A percentile compares a stretch with the other conserved stretches of the same genome.
phyloP scores from a whole-genome alignment of 2,113 vertebrate species.

The Donacobius atricapilla region DNA sequence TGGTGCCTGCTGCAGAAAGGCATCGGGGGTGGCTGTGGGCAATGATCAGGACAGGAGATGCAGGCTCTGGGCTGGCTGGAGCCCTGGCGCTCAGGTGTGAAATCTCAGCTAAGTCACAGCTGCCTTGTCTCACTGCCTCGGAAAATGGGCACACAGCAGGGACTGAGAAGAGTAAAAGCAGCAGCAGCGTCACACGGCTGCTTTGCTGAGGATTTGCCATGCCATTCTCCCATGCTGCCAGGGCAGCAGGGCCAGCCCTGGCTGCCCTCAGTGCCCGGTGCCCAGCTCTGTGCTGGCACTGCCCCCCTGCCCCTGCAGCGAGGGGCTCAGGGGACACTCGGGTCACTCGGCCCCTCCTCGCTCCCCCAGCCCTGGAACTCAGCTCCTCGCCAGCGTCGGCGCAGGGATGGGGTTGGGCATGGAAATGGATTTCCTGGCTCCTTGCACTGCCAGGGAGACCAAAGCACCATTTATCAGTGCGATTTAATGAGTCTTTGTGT shows the following conservation, averaged over 20 bases:
- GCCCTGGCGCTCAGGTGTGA: rapidly evolving
- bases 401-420: rapidly evolving
- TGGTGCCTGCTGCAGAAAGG: background rate
- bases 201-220: background rate
- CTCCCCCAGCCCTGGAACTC: background rate
- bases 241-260: background rate
- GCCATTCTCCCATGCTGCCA: background rate
- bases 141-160: background rate
- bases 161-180: background rate
- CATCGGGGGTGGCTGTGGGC: background rate
- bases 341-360: background rate
- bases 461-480: background rate
- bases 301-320: background rate
- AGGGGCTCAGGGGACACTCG: rapidly evolving
- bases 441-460: background rate
- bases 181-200: background rate
- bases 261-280: background rate
- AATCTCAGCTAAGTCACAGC: background rate
- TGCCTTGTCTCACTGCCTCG: background rate
- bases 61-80: background rate
- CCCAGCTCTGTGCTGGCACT: background rate
- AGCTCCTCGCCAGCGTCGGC: background rate
- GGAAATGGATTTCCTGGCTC: background rate
- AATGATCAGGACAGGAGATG: rapidly evolving
- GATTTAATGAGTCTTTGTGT: background rate